Percentiles rank a stretch among this genome's conserved stretches.
These are phyloP conservation scores for Drosophila ficusphila DNA, from an alignment of 1,140 invertebrate genomes.

Conservation along the genomic window DNA sequence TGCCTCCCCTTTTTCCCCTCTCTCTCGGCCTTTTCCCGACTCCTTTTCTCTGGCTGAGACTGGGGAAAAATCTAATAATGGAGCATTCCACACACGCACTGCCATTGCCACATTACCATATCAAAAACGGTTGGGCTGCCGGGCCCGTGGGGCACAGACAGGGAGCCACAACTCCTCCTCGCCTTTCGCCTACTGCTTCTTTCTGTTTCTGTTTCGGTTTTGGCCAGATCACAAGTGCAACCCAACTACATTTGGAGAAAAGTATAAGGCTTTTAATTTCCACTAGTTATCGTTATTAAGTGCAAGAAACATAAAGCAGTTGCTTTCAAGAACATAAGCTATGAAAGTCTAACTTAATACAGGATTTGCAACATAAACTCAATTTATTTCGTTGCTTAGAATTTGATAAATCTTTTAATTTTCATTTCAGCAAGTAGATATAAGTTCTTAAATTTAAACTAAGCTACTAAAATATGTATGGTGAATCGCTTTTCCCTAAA, in stretches of 20 bases:
- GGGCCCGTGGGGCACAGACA: conserved; percentile 55
- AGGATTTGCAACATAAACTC: too few relatives aligned
- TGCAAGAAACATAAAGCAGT: too few relatives aligned
- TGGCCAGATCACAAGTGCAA: conserved; percentile 19
- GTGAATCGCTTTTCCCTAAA: too few relatives aligned
- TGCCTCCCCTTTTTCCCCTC: neutral
- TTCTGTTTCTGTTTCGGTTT: neutral
- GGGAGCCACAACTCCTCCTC: conserved; percentile 2
- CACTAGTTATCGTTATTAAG: too few relatives aligned
- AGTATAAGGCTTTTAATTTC: too few relatives aligned
- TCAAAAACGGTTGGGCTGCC: conserved; percentile 59
- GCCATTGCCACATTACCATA: conserved; percentile 80
- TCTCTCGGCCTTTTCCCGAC: neutral
- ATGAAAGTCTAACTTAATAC: too few relatives aligned
- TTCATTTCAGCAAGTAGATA: too few relatives aligned
- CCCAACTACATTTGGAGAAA: neutral
- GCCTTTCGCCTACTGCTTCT: neutral
- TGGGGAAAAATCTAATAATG: conserved; percentile 71
- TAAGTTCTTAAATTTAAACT: too few relatives aligned
- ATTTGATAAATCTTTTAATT: too few relatives aligned
- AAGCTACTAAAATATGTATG: too few relatives aligned
- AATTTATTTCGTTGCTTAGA: too few relatives aligned
- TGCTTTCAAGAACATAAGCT: too few relatives aligned
- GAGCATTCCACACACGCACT: conserved; percentile 75
- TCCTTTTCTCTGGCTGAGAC: neutral